Evolutionary conservation across 2,888 invertebrate species (phyloP).

Genomic region (Drosophila planitibia): DNA sequence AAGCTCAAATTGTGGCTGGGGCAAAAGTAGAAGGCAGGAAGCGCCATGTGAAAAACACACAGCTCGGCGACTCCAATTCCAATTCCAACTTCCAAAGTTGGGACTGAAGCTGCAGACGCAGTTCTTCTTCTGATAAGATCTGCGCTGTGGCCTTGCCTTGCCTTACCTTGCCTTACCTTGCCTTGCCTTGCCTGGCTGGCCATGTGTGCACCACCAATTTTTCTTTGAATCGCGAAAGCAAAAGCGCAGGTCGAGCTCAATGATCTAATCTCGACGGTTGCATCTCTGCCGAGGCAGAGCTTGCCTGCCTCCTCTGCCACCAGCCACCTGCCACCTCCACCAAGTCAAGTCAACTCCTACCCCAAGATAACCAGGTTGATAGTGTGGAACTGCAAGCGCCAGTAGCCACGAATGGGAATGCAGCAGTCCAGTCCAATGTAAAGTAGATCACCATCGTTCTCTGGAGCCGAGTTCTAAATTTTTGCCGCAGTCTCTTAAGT

Average conservation of each 20-base stretch:
- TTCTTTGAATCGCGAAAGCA: slow-evolving; percentile 72
- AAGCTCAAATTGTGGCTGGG: slow-evolving; percentile 24
- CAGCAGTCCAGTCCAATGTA: slow-evolving; percentile 62
- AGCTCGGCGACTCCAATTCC: slow-evolving; percentile 1
- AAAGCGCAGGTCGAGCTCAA: slow-evolving; percentile 32
- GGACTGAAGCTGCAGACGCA: slow-evolving; percentile 16
- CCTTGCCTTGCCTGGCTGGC: slow-evolving; percentile 9
- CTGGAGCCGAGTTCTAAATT: slow-evolving; percentile 19
- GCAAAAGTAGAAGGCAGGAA: slow-evolving; percentile 45
- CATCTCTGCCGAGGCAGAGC: slow-evolving; percentile 55
- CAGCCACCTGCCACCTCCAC: neutral
- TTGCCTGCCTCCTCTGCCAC: slow-evolving; percentile 9
- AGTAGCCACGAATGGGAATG: slow-evolving; percentile 47
- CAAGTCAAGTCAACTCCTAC: slow-evolving; percentile 20
- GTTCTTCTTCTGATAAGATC: slow-evolving; percentile 51
- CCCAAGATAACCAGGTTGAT: slow-evolving; percentile 72
- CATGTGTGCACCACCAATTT: slow-evolving; percentile 79
- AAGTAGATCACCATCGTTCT: slow-evolving; percentile 74
- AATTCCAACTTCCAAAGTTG: slow-evolving; percentile 11
- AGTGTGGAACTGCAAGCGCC: slow-evolving; percentile 75
- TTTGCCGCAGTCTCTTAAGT: slow-evolving; percentile 10
- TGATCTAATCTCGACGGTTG: slow-evolving; percentile 74
- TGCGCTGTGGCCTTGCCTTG: slow-evolving; percentile 42
- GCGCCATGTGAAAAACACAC: slow-evolving; percentile 68
- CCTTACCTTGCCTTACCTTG: neutral